Percentiles rank a stretch among this genome's conserved stretches.
These are phyloP conservation scores for Lissocephala sabroskyi DNA, from an alignment of 2,888 invertebrate species.

Conservation along the genomic window DNA sequence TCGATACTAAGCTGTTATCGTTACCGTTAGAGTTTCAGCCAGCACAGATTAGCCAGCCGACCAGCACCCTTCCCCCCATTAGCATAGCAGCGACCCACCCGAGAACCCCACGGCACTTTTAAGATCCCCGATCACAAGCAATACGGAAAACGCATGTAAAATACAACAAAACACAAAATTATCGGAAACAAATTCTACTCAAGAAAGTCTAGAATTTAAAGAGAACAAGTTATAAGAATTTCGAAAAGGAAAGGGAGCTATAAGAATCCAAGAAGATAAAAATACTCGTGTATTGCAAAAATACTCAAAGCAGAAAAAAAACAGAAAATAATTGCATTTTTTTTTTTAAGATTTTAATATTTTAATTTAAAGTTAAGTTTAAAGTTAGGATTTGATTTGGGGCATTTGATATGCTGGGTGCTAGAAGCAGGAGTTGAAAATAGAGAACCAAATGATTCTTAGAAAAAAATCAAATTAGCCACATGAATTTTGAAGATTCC, in stretches of 20 bases:
- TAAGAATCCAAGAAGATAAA: not conserved
- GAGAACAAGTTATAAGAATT: not conserved
- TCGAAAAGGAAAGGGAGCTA: not conserved
- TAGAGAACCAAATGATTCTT: slow-evolving; percentile 6
- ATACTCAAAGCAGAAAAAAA: slow-evolving; percentile 7
- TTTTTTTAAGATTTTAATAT: slow-evolving; percentile 4
- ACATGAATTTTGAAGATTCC: slow-evolving; percentile 4
- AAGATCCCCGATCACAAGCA: too few species aligned
- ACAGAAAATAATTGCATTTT: not conserved
- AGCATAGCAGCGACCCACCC: too few species aligned
- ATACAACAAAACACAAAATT: not conserved
- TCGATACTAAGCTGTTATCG: too few species aligned
- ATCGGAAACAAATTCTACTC: not conserved
- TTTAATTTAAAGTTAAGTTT: slow-evolving; percentile 3
- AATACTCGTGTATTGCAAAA: slow-evolving; percentile 9
- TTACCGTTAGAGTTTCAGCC: too few species aligned
- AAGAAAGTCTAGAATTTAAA: not conserved
- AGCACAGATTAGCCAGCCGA: too few species aligned
- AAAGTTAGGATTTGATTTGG: slow-evolving; percentile 43
- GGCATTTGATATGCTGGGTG: slow-evolving; percentile 51
- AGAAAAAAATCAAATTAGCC: slow-evolving; percentile 18
- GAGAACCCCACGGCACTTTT: too few species aligned
- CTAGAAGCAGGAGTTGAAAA: slow-evolving; percentile 43
- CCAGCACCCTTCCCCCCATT: too few species aligned
- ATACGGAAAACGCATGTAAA: too few species aligned